Evolutionary conservation across 1,140 invertebrate species (phyloP).

Genomic region (Pseudomyrmex gracilis): DNA sequence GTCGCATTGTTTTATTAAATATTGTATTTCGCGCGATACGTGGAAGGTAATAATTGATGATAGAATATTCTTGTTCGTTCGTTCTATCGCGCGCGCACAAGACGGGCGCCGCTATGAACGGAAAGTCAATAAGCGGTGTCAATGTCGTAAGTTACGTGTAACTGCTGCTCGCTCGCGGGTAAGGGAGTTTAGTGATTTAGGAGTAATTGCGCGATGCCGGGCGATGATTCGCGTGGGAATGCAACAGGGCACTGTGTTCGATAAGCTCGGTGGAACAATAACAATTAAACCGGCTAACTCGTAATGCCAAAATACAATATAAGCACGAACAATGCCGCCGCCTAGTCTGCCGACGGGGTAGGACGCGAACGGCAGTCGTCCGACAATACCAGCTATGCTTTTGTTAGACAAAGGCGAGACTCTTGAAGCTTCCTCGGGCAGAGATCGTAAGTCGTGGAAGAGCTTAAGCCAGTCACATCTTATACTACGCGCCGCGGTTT

Average conservation of each 20-base stretch:
- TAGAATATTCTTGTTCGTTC: not conserved
- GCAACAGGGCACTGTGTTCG: constrained; percentile 72
- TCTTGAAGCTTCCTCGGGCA: constrained; percentile 61
- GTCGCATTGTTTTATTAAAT: constrained; percentile 1
- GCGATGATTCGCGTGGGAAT: constrained; percentile 77
- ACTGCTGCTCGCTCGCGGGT: constrained; percentile 42
- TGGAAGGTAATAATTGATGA: not conserved
- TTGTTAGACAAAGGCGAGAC: constrained; percentile 70
- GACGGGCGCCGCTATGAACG: constrained; percentile 57
- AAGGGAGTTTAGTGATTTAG: constrained; percentile 73
- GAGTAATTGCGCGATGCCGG: constrained; percentile 69
- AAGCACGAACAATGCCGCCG: constrained; percentile 75
- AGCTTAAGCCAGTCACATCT: constrained; percentile 47
- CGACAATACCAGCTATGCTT: constrained; percentile 71
- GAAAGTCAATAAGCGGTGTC: constrained; percentile 64
- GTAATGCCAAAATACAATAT: constrained; percentile 75
- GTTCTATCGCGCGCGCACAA: constrained; percentile 16
- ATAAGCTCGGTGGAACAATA: constrained; percentile 76
- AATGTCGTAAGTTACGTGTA: constrained; percentile 36
- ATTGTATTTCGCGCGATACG: not conserved
- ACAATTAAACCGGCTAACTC: constrained; percentile 75
- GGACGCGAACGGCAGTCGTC: constrained; percentile 43
- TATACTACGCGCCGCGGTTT: constrained; percentile 36
- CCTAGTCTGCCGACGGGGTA: constrained; percentile 1
- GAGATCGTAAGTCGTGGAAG: constrained; percentile 73